Percentiles rank a stretch among this genome's conserved stretches.
Evolutionary conservation across 2,888 invertebrate genomes (phyloP).

Genomic region (Petrolisthes cinctipes): DNA sequence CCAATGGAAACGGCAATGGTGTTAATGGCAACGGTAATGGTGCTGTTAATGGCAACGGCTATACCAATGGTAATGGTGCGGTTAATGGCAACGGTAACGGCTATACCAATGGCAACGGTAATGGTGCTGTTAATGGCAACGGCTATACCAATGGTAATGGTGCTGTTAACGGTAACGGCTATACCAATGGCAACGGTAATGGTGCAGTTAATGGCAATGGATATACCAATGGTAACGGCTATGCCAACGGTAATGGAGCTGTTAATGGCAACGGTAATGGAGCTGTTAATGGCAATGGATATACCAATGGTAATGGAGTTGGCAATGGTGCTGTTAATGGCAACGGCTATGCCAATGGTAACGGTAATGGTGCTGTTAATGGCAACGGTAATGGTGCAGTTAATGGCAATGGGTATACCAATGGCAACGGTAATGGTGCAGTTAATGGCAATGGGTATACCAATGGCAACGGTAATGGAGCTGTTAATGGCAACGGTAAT

Average conservation of each 20-base stretch:
- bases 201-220: constrained; percentile 2
- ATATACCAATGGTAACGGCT: constrained; percentile 19
- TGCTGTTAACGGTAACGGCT: not conserved
- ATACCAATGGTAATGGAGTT: no score
- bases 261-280: constrained; percentile 31
- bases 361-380: no score
- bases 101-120: constrained; percentile 1
- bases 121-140: not conserved
- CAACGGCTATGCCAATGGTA: no score
- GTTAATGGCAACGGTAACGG: constrained; percentile 22
- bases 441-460: no score
- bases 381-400: no score
- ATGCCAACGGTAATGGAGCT: not conserved
- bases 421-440: constrained; percentile 26
- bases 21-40: constrained; percentile 27
- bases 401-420: constrained; percentile 9
- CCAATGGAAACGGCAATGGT: not conserved
- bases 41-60: not conserved
- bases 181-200: not conserved
- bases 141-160: constrained; percentile 21
- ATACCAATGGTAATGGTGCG: not conserved
- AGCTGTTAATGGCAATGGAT: no score
- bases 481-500: not conserved
- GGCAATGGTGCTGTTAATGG: no score
- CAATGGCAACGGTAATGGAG: no score